Evolutionary conservation across 2,888 invertebrate genomes (phyloP).

Genomic region (Chymomyza procnemis): DNA sequence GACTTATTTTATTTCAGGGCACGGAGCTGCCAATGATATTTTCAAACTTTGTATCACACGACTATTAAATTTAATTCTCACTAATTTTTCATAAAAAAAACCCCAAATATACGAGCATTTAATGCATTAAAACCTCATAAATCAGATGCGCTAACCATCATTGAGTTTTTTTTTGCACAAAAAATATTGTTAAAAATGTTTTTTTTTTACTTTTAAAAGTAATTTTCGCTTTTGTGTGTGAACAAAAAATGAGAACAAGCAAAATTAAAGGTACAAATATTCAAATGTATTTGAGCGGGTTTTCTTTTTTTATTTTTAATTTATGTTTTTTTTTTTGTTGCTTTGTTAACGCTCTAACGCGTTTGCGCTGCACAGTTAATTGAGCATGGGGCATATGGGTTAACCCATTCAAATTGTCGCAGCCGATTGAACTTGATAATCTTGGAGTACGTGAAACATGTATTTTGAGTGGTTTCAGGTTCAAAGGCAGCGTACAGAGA

Average conservation of each 20-base stretch:
- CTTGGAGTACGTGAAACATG: neutral
- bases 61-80: neutral
- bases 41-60: neutral
- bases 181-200: constrained; percentile 37
- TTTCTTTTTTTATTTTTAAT: neutral
- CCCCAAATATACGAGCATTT: neutral
- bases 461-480: neutral
- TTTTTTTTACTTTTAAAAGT: constrained; percentile 40
- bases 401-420: neutral
- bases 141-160: constrained; percentile 35
- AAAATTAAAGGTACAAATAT: constrained; percentile 51
- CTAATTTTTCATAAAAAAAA: neutral
- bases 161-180: constrained; percentile 17
- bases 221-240: constrained; percentile 20
- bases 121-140: constrained; percentile 49
- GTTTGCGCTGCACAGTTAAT: constrained; percentile 5
- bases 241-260: constrained; percentile 47
- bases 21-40: neutral
- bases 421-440: neutral
- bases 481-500: neutral
- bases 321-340: constrained; percentile 7
- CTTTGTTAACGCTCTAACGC: constrained; percentile 36
- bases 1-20: too few relatives aligned
- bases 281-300: constrained; percentile 44
- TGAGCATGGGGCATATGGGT: neutral